A percentile compares a stretch with the other conserved stretches of the same genome.
These are phyloP conservation scores for Glandiceps talaboti DNA, from an alignment of 53 echinoderm and acorn worm species.

Conservation along the genomic window DNA sequence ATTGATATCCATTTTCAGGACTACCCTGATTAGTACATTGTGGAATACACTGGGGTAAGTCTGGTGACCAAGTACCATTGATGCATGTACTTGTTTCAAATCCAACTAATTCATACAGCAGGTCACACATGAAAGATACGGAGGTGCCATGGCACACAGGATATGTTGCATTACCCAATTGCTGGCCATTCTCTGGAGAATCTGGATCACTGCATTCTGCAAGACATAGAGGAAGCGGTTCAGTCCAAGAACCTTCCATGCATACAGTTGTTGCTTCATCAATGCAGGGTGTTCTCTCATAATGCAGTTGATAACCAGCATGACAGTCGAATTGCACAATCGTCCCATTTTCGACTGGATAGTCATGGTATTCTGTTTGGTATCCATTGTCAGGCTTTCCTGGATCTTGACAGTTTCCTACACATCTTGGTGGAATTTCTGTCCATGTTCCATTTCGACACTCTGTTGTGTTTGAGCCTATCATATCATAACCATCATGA, in stretches of 20 bases:
- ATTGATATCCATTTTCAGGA: constrained; percentile 23
- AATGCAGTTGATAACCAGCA: neutral
- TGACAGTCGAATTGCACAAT: neutral
- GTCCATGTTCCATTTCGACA: neutral
- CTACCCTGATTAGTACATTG: constrained; percentile 44
- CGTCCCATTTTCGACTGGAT: neutral
- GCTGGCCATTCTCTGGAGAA: neutral
- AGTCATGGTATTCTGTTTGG: neutral
- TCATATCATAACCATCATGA: neutral
- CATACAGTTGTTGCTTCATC: neutral
- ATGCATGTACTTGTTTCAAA: constrained; percentile 39
- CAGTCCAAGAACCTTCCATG: neutral
- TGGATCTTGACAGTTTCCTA: neutral
- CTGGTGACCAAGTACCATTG: constrained; percentile 23
- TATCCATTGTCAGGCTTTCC: neutral
- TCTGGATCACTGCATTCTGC: neutral
- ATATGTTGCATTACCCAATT: neutral
- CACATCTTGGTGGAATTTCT: neutral
- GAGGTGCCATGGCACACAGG: neutral
- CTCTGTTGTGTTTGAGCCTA: neutral
- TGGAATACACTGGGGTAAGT: constrained; percentile 38
- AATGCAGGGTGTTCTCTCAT: neutral
- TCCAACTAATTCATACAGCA: constrained; percentile 37
- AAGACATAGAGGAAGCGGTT: neutral
- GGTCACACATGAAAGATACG: constrained; percentile 31